phyloP scores from a whole-genome alignment of 2,113 vertebrate species.

The Muscicapa adusta region DNA sequence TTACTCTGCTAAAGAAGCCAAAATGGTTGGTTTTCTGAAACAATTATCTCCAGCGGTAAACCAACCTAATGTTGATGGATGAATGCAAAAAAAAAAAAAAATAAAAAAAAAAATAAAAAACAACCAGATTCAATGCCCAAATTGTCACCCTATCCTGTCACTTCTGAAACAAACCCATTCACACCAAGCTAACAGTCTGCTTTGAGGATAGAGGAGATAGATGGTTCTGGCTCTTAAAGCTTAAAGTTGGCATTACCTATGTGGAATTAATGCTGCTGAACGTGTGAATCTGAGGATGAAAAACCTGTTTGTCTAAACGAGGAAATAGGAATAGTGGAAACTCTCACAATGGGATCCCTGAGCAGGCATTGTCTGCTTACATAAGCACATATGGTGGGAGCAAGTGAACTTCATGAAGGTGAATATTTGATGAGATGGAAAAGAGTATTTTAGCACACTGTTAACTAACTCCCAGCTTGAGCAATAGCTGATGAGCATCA shows the following conservation, averaged over 20 bases:
- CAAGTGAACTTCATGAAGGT: not conserved
- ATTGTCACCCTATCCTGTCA: accelerated
- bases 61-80: not conserved
- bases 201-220: not conserved
- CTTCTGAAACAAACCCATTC: not conserved
- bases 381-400: not conserved
- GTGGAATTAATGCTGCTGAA: not conserved
- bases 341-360: not conserved
- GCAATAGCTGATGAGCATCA: not conserved
- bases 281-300: not conserved
- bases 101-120: too few species aligned
- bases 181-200: not conserved
- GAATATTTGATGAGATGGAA: conserved; percentile 27
- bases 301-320: not conserved
- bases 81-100: too few species aligned
- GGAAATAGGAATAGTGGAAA: not conserved
- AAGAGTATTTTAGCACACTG: not conserved
- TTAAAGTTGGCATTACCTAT: not conserved
- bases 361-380: not conserved
- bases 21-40: not conserved
- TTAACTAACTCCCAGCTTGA: not conserved
- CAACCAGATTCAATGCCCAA: not conserved
- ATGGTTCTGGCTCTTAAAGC: not conserved
- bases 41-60: not conserved
- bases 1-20: not conserved